Evolutionary conservation across 2,888 invertebrate species (phyloP).

Genomic region (Achlya flavicornis): DNA sequence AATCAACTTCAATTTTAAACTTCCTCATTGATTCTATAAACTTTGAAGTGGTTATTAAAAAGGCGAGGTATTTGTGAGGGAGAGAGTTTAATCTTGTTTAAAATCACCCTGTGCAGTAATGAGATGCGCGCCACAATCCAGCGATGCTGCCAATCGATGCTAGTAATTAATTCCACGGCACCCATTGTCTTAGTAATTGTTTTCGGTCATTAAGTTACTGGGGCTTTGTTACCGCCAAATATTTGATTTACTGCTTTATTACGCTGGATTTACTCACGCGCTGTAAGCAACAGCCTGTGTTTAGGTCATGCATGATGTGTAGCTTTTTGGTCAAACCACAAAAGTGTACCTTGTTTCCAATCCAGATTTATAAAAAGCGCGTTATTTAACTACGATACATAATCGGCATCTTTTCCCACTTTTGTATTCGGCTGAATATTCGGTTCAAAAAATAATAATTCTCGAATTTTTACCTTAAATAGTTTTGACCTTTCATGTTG

Average conservation of each 20-base stretch:
- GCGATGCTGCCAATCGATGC: slow-evolving; percentile 28
- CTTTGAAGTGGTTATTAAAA: neutral
- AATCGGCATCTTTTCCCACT: no score
- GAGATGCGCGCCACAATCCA: slow-evolving; percentile 27
- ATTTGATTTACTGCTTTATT: neutral
- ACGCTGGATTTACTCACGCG: neutral
- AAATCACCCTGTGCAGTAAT: slow-evolving; percentile 26
- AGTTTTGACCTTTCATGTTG: no score
- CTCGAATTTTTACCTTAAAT: no score
- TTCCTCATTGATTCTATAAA: neutral
- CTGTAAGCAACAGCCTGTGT: no score
- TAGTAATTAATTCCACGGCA: slow-evolving; percentile 21
- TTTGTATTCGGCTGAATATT: no score
- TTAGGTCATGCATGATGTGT: no score
- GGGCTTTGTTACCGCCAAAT: neutral
- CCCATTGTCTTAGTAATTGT: slow-evolving; percentile 5
- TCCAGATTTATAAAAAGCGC: no score
- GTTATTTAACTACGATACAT: no score
- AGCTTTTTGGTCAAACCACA: no score
- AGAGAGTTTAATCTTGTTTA: slow-evolving; percentile 24
- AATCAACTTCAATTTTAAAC: neutral
- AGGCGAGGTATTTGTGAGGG: slow-evolving; percentile 12
- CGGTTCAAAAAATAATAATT: no score
- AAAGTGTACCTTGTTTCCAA: no score
- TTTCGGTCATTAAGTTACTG: neutral